phyloP scores from a whole-genome alignment of 2,113 vertebrate genomes.

The Myotis yumanensis region DNA sequence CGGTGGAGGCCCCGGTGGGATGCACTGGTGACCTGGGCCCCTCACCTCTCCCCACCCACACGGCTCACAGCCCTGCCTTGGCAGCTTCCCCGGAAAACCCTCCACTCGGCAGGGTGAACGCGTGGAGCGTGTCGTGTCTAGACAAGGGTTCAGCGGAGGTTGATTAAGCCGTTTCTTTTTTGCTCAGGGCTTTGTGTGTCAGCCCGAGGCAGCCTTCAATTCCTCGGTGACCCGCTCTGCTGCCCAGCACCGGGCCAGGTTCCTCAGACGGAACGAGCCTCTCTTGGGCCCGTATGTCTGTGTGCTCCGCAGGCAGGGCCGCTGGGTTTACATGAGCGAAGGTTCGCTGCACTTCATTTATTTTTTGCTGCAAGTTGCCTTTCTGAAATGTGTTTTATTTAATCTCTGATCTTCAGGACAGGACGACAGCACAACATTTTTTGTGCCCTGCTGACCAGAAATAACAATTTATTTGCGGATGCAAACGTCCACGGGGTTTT shows the following conservation, averaged over 20 bases:
- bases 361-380: not conserved
- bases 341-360: not conserved
- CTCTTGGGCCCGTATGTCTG: not conserved
- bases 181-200: not conserved
- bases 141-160: not conserved
- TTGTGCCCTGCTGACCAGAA: not conserved
- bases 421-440: not conserved
- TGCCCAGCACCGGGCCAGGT: not conserved
- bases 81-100: fast-evolving
- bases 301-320: not conserved
- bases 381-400: slow-evolving; percentile 44
- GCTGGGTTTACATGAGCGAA: not conserved
- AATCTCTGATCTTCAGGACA: slow-evolving; percentile 6
- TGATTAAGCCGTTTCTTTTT: slow-evolving; percentile 50
- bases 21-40: too few species aligned
- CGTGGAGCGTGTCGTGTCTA: not conserved
- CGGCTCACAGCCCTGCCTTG: too few species aligned
- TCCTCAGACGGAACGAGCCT: not conserved
- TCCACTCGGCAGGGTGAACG: not conserved
- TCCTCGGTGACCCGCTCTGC: not conserved
- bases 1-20: not conserved
- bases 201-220: not conserved
- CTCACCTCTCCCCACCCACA: too few species aligned
- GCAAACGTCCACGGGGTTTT: not conserved
- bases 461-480: slow-evolving; percentile 41